Percentiles rank a stretch among this genome's conserved stretches.
These are phyloP conservation scores for Lamprotornis superbus DNA, from an alignment of 2,113 vertebrate species.

Conservation along the genomic window DNA sequence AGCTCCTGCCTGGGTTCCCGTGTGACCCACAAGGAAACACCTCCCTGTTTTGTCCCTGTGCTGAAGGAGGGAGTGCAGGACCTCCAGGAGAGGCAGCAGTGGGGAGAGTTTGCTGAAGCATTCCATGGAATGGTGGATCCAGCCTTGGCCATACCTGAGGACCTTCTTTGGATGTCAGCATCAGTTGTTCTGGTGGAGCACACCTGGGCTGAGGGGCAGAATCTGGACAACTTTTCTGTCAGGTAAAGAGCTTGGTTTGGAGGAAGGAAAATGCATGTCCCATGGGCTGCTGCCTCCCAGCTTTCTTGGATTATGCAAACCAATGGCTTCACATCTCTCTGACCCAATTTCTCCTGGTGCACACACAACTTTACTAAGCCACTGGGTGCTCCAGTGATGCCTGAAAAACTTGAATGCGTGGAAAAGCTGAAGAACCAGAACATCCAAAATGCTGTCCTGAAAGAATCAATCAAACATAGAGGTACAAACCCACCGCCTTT, in stretches of 20 bases:
- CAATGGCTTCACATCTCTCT: background rate
- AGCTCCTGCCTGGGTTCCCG: accelerated
- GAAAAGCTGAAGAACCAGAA: background rate
- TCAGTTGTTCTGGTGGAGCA: background rate
- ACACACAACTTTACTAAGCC: background rate
- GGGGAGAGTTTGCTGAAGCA: background rate
- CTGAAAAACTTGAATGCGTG: background rate
- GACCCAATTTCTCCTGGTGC: background rate
- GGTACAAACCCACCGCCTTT: background rate
- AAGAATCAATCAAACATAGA: background rate
- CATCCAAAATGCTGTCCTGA: background rate
- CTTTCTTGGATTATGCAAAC: background rate
- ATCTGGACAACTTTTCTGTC: background rate
- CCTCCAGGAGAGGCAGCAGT: background rate
- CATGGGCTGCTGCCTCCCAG: background rate
- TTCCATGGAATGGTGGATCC: background rate
- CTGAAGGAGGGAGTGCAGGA: background rate
- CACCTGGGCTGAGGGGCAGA: background rate
- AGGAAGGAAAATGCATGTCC: background rate
- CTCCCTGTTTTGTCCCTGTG: background rate
- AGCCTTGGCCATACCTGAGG: background rate
- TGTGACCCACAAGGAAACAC: background rate
- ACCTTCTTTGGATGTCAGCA: background rate
- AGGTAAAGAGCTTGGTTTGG: background rate
- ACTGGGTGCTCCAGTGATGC: background rate